Evolutionary conservation across 1,140 invertebrate genomes (phyloP).

Genomic region (Halesus radiatus): DNA sequence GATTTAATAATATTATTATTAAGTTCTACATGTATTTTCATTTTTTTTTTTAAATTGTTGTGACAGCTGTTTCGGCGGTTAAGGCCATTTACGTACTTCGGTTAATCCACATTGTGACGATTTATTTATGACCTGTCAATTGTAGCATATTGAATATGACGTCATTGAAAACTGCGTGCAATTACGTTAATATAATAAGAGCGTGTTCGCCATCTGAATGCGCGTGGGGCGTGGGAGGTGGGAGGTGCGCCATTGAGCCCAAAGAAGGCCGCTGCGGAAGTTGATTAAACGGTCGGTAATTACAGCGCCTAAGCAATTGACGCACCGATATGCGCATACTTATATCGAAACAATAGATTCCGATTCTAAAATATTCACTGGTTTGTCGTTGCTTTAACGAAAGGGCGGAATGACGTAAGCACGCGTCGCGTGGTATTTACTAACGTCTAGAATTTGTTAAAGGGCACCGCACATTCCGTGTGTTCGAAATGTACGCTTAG

Average conservation of each 20-base stretch:
- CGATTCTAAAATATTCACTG: constrained; percentile 16
- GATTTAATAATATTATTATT: no score
- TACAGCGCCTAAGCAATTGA: neutral
- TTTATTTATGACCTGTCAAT: no score
- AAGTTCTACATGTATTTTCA: no score
- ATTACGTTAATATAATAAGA: constrained; percentile 17
- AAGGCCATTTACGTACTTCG: no score
- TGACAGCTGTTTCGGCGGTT: no score
- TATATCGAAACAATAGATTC: constrained; percentile 9
- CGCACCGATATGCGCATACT: constrained; percentile 3
- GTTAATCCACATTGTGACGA: no score
- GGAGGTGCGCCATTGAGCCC: neutral
- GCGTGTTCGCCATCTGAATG: neutral
- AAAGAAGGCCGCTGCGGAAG: constrained; percentile 10
- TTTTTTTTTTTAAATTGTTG: no score
- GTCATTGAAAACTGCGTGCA: neutral
- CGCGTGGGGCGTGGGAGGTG: neutral
- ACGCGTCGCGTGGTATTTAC: neutral
- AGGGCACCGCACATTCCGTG: no score
- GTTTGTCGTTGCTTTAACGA: neutral
- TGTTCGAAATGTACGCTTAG: no score
- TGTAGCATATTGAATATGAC: neutral
- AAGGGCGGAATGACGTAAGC: constrained; percentile 4
- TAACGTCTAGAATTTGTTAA: no score
- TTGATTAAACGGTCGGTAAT: neutral